These are phyloP conservation scores for Cebuella pygmaea DNA, from an alignment of 2,797 vertebrate species.

Conservation along the genomic window DNA sequence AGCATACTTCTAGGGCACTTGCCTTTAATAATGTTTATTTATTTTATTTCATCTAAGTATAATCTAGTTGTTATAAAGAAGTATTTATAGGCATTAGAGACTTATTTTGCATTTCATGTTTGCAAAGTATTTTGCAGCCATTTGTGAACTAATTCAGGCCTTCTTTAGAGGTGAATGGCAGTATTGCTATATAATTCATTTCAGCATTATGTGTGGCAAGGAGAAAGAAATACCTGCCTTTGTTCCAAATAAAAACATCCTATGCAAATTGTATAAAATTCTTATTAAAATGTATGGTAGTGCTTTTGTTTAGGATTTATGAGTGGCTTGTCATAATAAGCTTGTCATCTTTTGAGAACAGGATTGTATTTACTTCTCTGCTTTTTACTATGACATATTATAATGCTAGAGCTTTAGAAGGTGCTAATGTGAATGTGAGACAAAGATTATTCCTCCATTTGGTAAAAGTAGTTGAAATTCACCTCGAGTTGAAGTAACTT, in stretches of 20 bases:
- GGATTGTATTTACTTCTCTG: conserved; percentile 64
- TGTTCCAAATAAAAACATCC: conserved; percentile 49
- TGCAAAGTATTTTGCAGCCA: conserved; percentile 64
- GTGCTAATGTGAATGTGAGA: not conserved
- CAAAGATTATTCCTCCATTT: not conserved
- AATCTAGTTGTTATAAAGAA: not conserved
- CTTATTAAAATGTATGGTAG: conserved; percentile 41
- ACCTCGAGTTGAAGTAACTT: conserved; percentile 57
- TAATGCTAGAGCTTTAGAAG: not conserved
- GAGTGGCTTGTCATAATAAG: conserved; percentile 63
- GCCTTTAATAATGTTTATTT: not conserved
- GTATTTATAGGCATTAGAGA: conserved; percentile 38
- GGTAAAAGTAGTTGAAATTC: conserved; percentile 54
- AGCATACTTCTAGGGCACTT: not conserved
- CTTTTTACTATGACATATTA: conserved; percentile 51
- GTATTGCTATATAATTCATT: conserved; percentile 48
- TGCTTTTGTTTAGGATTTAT: conserved; percentile 61
- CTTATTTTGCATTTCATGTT: conserved; percentile 59
- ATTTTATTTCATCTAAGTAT: not conserved
- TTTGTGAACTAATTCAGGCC: conserved; percentile 56
- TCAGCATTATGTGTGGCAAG: not conserved
- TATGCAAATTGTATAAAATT: conserved; percentile 64
- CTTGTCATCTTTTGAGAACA: conserved; percentile 65
- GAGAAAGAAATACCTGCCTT: conserved; percentile 57
- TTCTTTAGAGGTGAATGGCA: conserved; percentile 27